Conservation (phyloP, 2,113 vertebrate species). For the Cyanoderma ruficeps region DNA sequence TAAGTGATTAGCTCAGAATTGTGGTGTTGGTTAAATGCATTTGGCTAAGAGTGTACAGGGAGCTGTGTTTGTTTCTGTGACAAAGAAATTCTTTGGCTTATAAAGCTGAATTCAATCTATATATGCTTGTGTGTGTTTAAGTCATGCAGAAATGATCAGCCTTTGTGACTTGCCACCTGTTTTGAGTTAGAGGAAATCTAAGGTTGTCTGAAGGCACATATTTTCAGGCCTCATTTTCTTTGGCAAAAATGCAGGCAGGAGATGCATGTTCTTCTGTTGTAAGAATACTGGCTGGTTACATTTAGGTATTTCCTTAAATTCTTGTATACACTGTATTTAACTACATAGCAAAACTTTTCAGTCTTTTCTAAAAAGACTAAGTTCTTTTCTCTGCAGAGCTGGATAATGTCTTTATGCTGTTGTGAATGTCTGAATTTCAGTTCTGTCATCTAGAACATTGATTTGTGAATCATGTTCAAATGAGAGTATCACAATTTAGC, state of each 20-base stretch:
- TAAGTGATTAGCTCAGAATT: neutral
- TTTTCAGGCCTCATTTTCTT: neutral
- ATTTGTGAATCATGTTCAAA: neutral
- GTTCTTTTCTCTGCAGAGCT: neutral
- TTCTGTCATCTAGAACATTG: neutral
- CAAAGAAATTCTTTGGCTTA: neutral
- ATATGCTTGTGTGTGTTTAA: neutral
- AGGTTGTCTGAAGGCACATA: slow-evolving; percentile 1
- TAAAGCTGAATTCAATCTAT: neutral
- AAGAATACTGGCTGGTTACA: neutral
- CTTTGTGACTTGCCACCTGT: neutral
- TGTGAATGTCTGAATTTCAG: neutral
- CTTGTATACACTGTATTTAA: neutral
- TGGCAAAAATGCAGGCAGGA: neutral
- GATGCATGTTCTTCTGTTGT: neutral
- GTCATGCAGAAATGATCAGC: neutral
- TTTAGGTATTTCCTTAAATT: neutral
- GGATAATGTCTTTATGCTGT: neutral
- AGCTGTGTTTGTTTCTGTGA: neutral
- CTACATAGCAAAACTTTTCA: neutral
- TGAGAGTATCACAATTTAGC: neutral
- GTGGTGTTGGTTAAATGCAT: neutral
- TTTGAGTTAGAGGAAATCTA: slow-evolving; percentile 18
- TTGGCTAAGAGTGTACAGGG: neutral
- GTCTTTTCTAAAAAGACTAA: neutral